Evolutionary conservation across 2,888 invertebrate species (phyloP), one percentile per base, ranked within the genome.

Genomic region (Drosophila subquinaria): DNA sequence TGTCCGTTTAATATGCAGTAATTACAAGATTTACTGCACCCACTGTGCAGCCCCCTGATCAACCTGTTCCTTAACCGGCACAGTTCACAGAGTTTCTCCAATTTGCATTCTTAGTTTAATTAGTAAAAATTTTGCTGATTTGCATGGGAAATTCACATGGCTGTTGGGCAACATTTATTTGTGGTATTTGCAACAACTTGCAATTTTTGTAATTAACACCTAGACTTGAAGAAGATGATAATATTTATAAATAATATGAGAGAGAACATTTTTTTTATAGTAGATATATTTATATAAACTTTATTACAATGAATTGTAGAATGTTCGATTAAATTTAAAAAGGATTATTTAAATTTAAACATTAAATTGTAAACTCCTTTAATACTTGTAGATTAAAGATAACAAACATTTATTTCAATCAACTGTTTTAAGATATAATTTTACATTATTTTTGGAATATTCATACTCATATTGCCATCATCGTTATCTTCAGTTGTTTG

Each of bases 121-220:
- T 73, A 72, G 73, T 60, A 69, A 47, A 69, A 38, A 38, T 59
- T 59, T 71, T 36, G 61, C 60, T 50, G 62, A 73, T 69, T 88
- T 69, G 57, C 71, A 82, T 85, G 88, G 69, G 88, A 85, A 85
- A 27, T 82, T 82, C 67, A 64, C 69, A 64, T 64, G 45, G 27
- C 30, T 51, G 35, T 67, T 73, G 66, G 45, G 48, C 20, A 42
- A 62, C 8, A 23, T 45, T n/a, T 42, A 30, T n/a, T 3, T 15
- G 30, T 17, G 30, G 15, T 61, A 45, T 70, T 61, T 20, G 47
- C 60, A 17, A 33, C 33, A 33, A 43, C 62, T 55, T 55, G 67
- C 62, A 48, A 42, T 35, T 51, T 45, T 23, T 13, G 15, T 53
- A 82, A 85, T 76, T 85, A 85, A 64, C 82, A 69, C 36, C 23